Evolutionary conservation across 2,888 invertebrate genomes (phyloP), one percentile per base, ranked within the genome.

Genomic region (Cosmopolites sordidus): DNA sequence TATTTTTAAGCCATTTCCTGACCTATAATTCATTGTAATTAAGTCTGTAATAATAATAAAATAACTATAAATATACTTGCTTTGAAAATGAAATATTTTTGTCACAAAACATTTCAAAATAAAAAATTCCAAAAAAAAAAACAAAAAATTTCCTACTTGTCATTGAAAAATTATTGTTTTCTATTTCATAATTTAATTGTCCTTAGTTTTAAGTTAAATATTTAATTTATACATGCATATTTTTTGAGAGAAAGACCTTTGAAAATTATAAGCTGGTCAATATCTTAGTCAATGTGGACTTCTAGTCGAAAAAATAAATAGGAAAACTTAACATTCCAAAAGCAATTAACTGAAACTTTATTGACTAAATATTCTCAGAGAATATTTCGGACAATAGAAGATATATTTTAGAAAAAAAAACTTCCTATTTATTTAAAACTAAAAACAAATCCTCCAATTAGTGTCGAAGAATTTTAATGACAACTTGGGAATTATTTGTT

Each of bases 251-350:
- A 27, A 27, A 27, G 27, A 27, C 5, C 9, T 27, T 6, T 6
- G 27, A 27, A 27, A 27, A 6, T 5, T 27, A 27, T 27, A 27
- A 27, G 27, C 6, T n/a, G n/a, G n/a, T n/a, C n/a, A n/a, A n/a
- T n/a, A 51, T 30, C 44, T 33, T 56, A 56, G 53, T 60, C 54
- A 59, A 54, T 48, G 61, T 62, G 58, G 58, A 42, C 17, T 46
- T 58, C 62, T 62, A 62, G 62, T 62, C 62, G 58, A 53, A 33
- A 22, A 51, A 51, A 51, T 56, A 56, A 53, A 50, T 49, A 46
- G 52, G 53, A 46, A 12, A 11, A 14, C 1, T 30, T 30, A 27
- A 33, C 42, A 50, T 50, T 52, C 50, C 48, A 44, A 17, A 18
- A 12, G 3, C 5, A 18, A 1, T 14, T 11, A 16, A 9, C 16